Base-by-base conservation (phyloP, 2,888 invertebrate species). In the Camptogramma bilineatum region DNA sequence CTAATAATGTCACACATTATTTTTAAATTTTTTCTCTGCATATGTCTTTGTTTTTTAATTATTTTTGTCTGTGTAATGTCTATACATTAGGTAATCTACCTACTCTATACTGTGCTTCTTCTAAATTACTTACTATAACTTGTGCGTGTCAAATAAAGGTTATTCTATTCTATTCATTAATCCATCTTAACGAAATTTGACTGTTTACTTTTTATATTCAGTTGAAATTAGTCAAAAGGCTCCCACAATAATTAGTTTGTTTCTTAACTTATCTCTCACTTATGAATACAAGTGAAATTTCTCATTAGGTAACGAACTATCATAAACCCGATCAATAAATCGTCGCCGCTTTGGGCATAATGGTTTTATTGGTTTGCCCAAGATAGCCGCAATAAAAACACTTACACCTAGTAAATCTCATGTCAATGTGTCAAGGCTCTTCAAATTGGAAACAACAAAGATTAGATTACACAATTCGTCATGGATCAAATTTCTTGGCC, bases 361-460 rank as follows among this genome's bases (percentile, higher is more conserved):
- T 54, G 21, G 53, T 47, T 63, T 63, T 58, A 63, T 63, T 51
- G 58, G 19, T 47, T 31, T 39, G 50, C 53, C 44, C 48, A 54
- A 44, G 34, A 62, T 44, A 44, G 52, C 18, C 28, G 18, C 48
- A 55, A 55, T 63, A 50, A 63, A 58, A 53, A 52, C 42, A 53
- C 63, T 58, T 48, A 56, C 44, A 44, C 50, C 21, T 42, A 50
- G 31, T 50, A 50, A 17, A 50, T 58, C 53, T 18, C n/a, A 63
- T 42, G 57, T 58, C 57, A 53, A 44, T 53, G 53, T 53, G 60
- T 54, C 63, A 56, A 63, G 63, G 63, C 28, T 18, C 34, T 17
- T 13, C 55, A 42, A 39, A 55, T 44, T 52, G 28, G 9, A 53
- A 52, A 48, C 19, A n/a, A 54, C 16, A 44, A 28, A 44, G 9